Evolutionary conservation across 1,140 invertebrate genomes (phyloP).

Genomic region (Neelides sp.): DNA sequence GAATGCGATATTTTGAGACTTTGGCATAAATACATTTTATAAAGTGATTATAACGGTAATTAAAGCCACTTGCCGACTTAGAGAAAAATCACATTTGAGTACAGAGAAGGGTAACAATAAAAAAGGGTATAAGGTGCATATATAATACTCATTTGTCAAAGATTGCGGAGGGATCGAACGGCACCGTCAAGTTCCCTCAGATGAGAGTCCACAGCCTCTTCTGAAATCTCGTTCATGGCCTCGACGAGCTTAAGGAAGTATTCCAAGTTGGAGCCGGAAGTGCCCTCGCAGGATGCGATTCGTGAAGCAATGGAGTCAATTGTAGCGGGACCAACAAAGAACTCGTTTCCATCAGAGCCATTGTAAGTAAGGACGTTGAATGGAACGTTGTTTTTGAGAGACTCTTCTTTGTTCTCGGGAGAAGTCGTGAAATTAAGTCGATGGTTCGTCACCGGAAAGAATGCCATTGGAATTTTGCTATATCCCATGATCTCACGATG

Average conservation of each 20-base stretch:
- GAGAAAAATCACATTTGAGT: too few species aligned
- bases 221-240: constrained; percentile 59
- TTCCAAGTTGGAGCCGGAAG: constrained; percentile 74
- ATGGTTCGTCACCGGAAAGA: constrained; percentile 46
- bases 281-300: constrained; percentile 56
- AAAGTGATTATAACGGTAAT: too few species aligned
- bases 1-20: too few species aligned
- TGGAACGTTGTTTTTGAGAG: constrained; percentile 36
- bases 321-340: constrained; percentile 60
- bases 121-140: too few species aligned
- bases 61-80: too few species aligned
- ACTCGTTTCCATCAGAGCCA: constrained; percentile 56
- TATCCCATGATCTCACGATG: constrained; percentile 84
- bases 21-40: too few species aligned
- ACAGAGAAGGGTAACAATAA: too few species aligned
- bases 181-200: constrained; percentile 58
- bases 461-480: constrained; percentile 49
- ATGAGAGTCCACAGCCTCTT: constrained; percentile 41
- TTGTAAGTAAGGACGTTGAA: constrained; percentile 72
- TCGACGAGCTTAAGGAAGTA: constrained; percentile 74
- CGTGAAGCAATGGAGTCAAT: constrained; percentile 63
- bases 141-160: too few species aligned
- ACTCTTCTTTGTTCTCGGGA: constrained; percentile 21
- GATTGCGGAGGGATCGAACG: constrained; percentile 36
- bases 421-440: constrained; percentile 14